These are phyloP conservation scores for Xiphias gladius DNA, from an alignment of 2,113 vertebrate genomes.

Conservation along the genomic window DNA sequence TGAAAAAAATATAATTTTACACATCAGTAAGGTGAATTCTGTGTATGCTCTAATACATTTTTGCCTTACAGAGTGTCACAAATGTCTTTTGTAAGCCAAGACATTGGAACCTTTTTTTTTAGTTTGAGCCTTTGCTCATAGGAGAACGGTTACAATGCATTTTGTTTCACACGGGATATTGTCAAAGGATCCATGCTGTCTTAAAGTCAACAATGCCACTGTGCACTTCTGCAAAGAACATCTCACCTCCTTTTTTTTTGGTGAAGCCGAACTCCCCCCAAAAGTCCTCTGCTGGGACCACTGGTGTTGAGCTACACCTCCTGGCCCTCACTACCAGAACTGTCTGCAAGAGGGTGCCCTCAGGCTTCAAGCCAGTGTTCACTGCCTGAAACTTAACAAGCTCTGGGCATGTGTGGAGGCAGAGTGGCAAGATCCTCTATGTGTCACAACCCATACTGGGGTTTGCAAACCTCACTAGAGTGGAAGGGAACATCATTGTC, in stretches of 20 bases:
- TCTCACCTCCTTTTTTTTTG: not conserved
- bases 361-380: slow-evolving; percentile 10
- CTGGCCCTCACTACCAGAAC: slow-evolving; percentile 11
- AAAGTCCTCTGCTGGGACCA: slow-evolving; percentile 4
- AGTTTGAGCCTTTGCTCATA: not conserved
- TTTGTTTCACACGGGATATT: not conserved
- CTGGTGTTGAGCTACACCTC: slow-evolving; percentile 7
- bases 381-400: slow-evolving; percentile 38
- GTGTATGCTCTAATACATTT: not conserved
- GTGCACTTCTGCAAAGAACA: not conserved
- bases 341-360: slow-evolving; percentile 5
- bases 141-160: not conserved
- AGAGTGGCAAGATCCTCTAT: slow-evolving; percentile 14
- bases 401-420: slow-evolving; percentile 15
- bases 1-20: slow-evolving; percentile 1
- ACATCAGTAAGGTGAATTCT: not conserved
- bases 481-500: slow-evolving; percentile 5
- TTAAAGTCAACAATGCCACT: not conserved
- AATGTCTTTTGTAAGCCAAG: not conserved
- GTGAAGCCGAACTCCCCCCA: not conserved
- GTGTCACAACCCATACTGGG: slow-evolving; percentile 21
- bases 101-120: not conserved
- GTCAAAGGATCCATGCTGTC: not conserved
- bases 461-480: slow-evolving; percentile 37
- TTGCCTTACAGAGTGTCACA: not conserved